Conservation (phyloP, 2,797 vertebrate species). For the Spinus olivaceus region DNA sequence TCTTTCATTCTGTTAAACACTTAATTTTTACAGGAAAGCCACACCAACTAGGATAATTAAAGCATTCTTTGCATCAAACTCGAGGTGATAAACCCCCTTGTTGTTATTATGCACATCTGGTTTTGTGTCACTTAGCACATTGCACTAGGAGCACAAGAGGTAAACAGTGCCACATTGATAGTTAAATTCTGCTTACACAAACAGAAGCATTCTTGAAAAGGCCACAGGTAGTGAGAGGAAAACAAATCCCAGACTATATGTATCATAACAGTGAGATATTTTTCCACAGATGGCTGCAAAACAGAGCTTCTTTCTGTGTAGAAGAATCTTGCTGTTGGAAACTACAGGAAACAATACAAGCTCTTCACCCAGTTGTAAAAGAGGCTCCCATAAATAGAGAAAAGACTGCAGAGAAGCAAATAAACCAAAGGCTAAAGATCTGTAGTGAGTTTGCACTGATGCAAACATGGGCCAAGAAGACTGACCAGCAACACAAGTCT, state of each 20-base stretch:
- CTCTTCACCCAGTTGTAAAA: not conserved
- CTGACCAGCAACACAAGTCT: not conserved
- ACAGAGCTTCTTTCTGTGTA: not conserved
- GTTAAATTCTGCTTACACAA: not conserved
- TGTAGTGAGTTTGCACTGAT: not conserved
- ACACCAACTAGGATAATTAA: not conserved
- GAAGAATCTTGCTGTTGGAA: not conserved
- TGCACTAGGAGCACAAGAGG: not conserved
- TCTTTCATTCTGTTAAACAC: not conserved
- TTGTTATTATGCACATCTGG: not conserved
- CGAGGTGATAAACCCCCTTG: not conserved
- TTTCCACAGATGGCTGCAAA: not conserved
- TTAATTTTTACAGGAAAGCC: slow-evolving; percentile 18
- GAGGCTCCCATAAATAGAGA: not conserved
- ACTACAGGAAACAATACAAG: not conserved
- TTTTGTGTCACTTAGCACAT: not conserved
- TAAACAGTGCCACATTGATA: not conserved
- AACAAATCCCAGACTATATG: not conserved
- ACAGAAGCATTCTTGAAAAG: not conserved
- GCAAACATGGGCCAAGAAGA: not conserved
- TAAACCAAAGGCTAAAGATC: not conserved
- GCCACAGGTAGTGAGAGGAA: not conserved
- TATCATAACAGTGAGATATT: not conserved
- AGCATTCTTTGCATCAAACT: not conserved
- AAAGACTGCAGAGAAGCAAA: not conserved